These are phyloP conservation scores for Dryas iulia DNA, from an alignment of 1,140 invertebrate species.

Conservation along the genomic window DNA sequence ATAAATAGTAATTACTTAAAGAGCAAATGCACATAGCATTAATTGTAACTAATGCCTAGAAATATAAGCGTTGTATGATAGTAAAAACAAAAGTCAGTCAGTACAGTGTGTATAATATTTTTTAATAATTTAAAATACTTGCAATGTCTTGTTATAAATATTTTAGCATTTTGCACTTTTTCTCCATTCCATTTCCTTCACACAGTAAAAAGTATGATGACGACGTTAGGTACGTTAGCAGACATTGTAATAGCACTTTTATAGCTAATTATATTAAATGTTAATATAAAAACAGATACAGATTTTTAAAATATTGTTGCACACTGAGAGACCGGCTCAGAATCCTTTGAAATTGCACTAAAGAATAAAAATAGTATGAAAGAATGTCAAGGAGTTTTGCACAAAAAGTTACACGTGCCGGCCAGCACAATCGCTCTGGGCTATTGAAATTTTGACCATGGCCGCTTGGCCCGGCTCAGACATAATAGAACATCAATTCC, in stretches of 20 bases:
- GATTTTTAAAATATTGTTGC: conserved; percentile 64
- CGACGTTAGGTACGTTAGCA: too few relatives aligned
- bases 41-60: too few relatives aligned
- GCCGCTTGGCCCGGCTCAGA: conserved; percentile 50
- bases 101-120: too few relatives aligned
- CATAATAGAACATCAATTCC: conserved; percentile 69
- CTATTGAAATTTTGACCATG: conserved; percentile 75
- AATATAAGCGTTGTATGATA: too few relatives aligned
- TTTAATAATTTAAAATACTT: too few relatives aligned
- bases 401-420: conserved; percentile 79
- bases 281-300: background rate
- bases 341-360: conserved; percentile 43
- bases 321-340: conserved; percentile 39
- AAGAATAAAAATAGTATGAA: conserved; percentile 49
- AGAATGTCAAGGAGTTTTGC: conserved; percentile 71
- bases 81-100: too few relatives aligned
- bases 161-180: too few relatives aligned
- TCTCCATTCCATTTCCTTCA: too few relatives aligned
- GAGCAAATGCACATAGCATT: background rate
- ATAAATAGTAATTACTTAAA: background rate
- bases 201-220: too few relatives aligned
- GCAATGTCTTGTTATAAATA: too few relatives aligned
- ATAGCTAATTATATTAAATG: background rate
- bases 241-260: too few relatives aligned
- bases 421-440: conserved; percentile 64